Percentiles rank a stretch among this genome's conserved stretches.
Conservation (phyloP, 2,113 vertebrate species). For the Neodontobutis hainanensis region DNA sequence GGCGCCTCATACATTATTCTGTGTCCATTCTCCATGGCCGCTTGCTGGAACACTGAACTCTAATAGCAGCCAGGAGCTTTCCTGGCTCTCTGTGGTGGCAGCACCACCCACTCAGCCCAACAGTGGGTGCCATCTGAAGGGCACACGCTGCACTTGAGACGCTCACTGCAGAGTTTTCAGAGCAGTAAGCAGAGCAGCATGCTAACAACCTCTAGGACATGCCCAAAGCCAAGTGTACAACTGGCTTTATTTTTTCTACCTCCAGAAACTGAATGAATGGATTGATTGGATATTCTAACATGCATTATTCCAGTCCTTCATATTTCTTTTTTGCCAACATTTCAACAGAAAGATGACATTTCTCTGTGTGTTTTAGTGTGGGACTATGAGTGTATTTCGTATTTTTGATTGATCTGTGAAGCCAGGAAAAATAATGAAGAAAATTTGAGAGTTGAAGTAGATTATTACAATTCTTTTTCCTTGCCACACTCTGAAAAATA, state of each 20-base stretch:
- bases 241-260: constrained; percentile 20
- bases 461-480: constrained; percentile 64
- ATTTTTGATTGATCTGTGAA: constrained; percentile 53
- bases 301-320: constrained; percentile 16
- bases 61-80: constrained; percentile 40
- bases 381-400: not conserved
- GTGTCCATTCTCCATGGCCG: constrained; percentile 43
- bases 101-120: constrained; percentile 12
- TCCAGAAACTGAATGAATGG: constrained; percentile 8
- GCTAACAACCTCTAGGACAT: constrained; percentile 31
- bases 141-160: constrained; percentile 8
- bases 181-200: constrained; percentile 18
- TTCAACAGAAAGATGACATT: constrained; percentile 5
- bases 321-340: constrained; percentile 18
- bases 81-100: constrained; percentile 17
- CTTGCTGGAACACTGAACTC: constrained; percentile 55
- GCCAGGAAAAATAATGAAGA: constrained; percentile 52
- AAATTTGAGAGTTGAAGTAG: constrained; percentile 50
- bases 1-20: constrained; percentile 66
- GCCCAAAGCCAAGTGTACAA: constrained; percentile 6
- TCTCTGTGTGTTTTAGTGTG: not conserved
- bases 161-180: constrained; percentile 31
- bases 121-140: constrained; percentile 12
- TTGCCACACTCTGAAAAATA: constrained; percentile 62
- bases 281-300: constrained; percentile 24